Evolutionary conservation across 2,888 invertebrate species (phyloP).

Genomic region (Aricia artaxerxes): DNA sequence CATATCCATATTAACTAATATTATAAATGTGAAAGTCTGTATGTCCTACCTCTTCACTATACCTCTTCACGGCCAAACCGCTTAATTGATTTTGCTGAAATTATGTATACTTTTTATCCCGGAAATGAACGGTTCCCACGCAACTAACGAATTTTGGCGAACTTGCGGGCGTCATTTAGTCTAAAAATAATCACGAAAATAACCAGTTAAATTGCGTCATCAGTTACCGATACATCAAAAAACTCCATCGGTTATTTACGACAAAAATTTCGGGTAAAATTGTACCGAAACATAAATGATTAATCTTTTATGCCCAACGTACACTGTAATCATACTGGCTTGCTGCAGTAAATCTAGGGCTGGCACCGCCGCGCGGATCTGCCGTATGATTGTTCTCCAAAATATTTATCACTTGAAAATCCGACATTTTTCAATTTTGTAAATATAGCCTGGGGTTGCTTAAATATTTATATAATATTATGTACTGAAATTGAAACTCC

Average conservation of each 20-base stretch:
- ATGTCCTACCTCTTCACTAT: too few species aligned
- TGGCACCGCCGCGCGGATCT: background rate
- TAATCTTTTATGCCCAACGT: slow-evolving; percentile 41
- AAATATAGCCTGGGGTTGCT: background rate
- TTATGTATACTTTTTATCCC: too few species aligned
- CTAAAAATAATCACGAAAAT: background rate
- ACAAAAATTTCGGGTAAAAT: slow-evolving; percentile 36
- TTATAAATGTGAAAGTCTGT: too few species aligned
- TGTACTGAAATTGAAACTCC: background rate
- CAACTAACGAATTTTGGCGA: too few species aligned
- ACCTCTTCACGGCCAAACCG: too few species aligned
- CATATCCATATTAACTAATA: too few species aligned
- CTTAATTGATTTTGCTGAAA: too few species aligned
- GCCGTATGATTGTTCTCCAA: slow-evolving; percentile 5
- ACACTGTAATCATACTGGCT: slow-evolving; percentile 41
- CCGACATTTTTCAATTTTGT: background rate
- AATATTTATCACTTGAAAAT: slow-evolving; percentile 5
- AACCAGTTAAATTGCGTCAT: slow-evolving; percentile 6
- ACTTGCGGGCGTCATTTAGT: too few species aligned
- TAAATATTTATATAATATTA: background rate
- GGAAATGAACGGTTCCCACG: too few species aligned
- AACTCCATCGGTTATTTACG: slow-evolving; percentile 35
- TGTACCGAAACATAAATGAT: slow-evolving; percentile 40
- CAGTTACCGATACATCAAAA: slow-evolving; percentile 23
- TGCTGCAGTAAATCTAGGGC: slow-evolving; percentile 26